Evolutionary conservation across 2,113 vertebrate genomes (phyloP), one percentile per base, ranked within the genome.

Genomic region (Smithornis capensis): DNA sequence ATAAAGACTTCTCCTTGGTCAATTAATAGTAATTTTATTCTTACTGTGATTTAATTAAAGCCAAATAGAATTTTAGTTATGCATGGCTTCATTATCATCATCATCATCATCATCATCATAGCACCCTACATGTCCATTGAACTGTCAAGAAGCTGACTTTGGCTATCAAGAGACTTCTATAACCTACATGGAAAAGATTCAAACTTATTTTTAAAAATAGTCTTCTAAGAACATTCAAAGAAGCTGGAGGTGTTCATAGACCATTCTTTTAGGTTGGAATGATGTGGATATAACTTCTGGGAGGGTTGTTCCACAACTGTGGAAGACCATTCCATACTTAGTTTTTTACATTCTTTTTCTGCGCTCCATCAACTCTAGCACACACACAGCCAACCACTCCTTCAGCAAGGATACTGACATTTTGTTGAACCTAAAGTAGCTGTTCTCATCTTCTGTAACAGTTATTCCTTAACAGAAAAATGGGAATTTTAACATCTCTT

Each of bases 161-260:
- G 12, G 3, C 31, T 64, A 47, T 63, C 13, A 63, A 56, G 63
- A 90, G 13, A 42, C 1, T 50, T 24, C 18, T 29, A 24, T 68
- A 63, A 22, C 15, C 16, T 76, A 17, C 14, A 44, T 6, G 9
- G 40, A 38, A 77, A 81, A 42, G 4, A 67, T 25, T 78, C 2
- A 62, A 45, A 69, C 2, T 18, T 79, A 15, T 25, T 70, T 93
- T 37, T 18, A 10, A 49, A 77, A 82, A 29, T 4, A 85, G 2
- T 59, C 6, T 78, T 55, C 69, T 68, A 38, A 33, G 29, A 75
- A 52, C 14, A 37, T 33, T 50, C 52, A 68, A 56, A 83, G 38
- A 71, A 56, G 4, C 3, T 19, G 12, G 7, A 82, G 21, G 10
- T 3, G 1, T 40, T 87, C 5, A 2, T 0, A 35, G 22, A 22